Percentiles rank a stretch among this genome's conserved stretches.
These are phyloP conservation scores for Venusia cambrica DNA, from an alignment of 2,888 invertebrate species.

Conservation along the genomic window DNA sequence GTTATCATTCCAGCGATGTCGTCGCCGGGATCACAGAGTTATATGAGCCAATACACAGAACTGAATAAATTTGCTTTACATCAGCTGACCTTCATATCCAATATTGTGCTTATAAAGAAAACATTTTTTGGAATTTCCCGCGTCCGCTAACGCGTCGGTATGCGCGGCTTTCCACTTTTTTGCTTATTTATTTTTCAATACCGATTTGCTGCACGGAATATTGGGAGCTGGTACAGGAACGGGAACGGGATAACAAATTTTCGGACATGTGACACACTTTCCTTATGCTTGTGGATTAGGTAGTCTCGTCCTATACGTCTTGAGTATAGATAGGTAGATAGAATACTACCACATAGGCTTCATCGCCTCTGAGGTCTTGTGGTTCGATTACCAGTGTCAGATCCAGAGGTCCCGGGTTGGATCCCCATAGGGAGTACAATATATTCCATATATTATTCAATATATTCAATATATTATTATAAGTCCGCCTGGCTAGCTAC, in stretches of 20 bases:
- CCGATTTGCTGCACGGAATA: constrained; percentile 48
- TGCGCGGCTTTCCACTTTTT: constrained; percentile 40
- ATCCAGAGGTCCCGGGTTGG: too few relatives aligned
- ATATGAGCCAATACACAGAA: constrained; percentile 77
- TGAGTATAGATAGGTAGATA: too few relatives aligned
- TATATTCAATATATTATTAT: too few relatives aligned
- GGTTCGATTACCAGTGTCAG: too few relatives aligned
- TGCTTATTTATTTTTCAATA: constrained; percentile 53
- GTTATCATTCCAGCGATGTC: constrained; percentile 77
- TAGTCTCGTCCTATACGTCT: too few relatives aligned
- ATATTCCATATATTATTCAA: too few relatives aligned
- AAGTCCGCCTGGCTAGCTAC: too few relatives aligned
- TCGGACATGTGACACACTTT: constrained; percentile 20
- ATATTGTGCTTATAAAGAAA: constrained; percentile 71
- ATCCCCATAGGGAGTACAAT: too few relatives aligned
- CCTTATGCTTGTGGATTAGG: too few relatives aligned
- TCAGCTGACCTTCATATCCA: constrained; percentile 75
- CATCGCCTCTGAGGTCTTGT: too few relatives aligned
- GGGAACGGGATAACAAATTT: constrained; percentile 36
- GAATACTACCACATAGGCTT: too few relatives aligned
- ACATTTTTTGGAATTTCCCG: constrained; percentile 55
- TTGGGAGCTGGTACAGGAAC: constrained; percentile 48
- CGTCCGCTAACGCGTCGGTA: constrained; percentile 45
- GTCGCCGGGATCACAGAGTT: constrained; percentile 73
- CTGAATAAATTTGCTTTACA: constrained; percentile 79